These are phyloP conservation scores for Tyto alba DNA, from an alignment of 2,113 vertebrate genomes.

Conservation along the genomic window DNA sequence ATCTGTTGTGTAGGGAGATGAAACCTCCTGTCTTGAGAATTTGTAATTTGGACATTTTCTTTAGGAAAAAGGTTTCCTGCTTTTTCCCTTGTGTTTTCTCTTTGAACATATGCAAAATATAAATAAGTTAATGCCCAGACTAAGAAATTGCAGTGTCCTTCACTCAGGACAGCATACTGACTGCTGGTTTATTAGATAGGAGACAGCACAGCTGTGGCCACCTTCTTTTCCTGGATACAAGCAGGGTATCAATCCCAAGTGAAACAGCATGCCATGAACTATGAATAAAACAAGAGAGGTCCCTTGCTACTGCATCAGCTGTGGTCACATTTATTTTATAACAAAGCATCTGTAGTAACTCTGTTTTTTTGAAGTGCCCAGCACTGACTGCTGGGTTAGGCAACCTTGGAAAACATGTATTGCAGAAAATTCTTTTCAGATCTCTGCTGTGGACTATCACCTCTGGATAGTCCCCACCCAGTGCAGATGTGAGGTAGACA, in stretches of 20 bases:
- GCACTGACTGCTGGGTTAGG: not conserved
- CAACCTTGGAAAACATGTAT: not conserved
- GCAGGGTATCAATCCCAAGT: not conserved
- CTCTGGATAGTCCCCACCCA: not conserved
- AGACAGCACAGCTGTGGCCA: not conserved
- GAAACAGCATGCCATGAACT: not conserved
- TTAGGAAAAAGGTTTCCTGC: not conserved
- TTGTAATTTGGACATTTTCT: not conserved
- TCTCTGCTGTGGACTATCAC: not conserved
- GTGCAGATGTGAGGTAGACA: not conserved
- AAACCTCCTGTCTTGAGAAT: not conserved
- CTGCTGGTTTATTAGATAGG: not conserved
- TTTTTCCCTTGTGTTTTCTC: not conserved
- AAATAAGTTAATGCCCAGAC: not conserved
- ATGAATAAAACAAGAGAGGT: not conserved
- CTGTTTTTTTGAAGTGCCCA: not conserved
- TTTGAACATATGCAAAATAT: not conserved
- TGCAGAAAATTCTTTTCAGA: not conserved
- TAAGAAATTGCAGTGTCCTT: not conserved
- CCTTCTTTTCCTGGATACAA: not conserved
- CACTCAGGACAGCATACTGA: rapidly evolving
- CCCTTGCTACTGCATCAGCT: not conserved
- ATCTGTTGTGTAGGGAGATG: not conserved
- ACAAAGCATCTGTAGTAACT: not conserved
- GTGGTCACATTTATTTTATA: not conserved